Conservation (phyloP, 37 sponge, comb jelly and placozoan species). For the Halisarca cf. caerulea region DNA sequence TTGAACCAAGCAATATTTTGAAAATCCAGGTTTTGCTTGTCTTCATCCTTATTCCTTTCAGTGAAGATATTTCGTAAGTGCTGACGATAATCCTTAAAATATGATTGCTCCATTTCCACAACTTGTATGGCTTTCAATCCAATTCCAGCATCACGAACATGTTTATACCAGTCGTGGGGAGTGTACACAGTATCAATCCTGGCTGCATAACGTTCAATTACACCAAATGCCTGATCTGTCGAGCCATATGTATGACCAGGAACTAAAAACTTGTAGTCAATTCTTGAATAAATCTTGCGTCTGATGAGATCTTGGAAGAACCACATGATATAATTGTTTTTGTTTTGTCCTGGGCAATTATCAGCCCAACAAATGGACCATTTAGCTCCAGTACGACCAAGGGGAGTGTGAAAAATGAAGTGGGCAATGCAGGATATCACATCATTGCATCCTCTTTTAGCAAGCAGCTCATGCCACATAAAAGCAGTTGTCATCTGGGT, state of each 20-base stretch:
- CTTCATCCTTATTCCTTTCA: constrained; percentile 41
- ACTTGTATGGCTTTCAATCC: constrained; percentile 18
- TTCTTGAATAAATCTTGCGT: constrained; percentile 46
- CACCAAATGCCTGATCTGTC: constrained; percentile 33
- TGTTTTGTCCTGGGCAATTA: constrained; percentile 64
- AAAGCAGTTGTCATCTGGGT: constrained; percentile 41
- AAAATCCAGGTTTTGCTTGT: constrained; percentile 39
- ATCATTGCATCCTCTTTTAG: constrained; percentile 45
- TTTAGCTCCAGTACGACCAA: constrained; percentile 52
- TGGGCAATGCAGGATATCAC: constrained; percentile 42
- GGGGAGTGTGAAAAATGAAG: constrained; percentile 33
- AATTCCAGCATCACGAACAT: constrained; percentile 33
- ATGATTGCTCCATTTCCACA: constrained; percentile 44
- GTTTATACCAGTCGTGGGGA: constrained; percentile 47
- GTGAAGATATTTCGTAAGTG: constrained; percentile 34
- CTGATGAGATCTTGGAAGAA: constrained; percentile 55
- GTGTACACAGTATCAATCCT: constrained; percentile 45
- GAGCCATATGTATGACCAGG: constrained; percentile 65
- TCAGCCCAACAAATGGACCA: constrained; percentile 66
- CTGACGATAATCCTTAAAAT: constrained; percentile 40
- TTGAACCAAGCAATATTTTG: constrained; percentile 54
- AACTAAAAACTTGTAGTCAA: constrained; percentile 52
- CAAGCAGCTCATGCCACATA: constrained; percentile 67
- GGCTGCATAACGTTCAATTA: constrained; percentile 26
- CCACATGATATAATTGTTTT: constrained; percentile 49